Evolutionary conservation across 2,888 invertebrate genomes (phyloP).

Genomic region (Allacma fusca): DNA sequence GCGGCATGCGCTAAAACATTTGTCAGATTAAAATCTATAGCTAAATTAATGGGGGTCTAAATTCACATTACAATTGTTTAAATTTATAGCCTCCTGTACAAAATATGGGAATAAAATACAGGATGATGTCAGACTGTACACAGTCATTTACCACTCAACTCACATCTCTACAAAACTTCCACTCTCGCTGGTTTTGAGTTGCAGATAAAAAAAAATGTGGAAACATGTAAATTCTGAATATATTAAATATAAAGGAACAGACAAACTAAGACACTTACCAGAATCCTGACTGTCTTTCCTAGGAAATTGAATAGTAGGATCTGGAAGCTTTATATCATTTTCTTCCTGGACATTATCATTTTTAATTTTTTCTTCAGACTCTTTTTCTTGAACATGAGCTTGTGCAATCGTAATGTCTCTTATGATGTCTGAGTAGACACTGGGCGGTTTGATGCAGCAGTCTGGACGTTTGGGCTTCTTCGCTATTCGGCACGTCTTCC

Average conservation of each 20-base stretch:
- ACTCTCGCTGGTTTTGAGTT: too few species aligned
- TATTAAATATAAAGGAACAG: not conserved
- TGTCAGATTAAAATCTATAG: too few species aligned
- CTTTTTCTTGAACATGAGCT: conserved; percentile 28
- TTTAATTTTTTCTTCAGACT: conserved; percentile 23
- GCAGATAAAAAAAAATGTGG: too few species aligned
- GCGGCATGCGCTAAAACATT: too few species aligned
- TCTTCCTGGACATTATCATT: conserved; percentile 46
- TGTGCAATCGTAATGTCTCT: conserved; percentile 33
- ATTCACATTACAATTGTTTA: too few species aligned
- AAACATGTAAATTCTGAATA: conserved; percentile 17
- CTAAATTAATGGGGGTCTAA: too few species aligned
- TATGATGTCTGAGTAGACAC: conserved; percentile 36
- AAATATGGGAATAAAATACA: too few species aligned
- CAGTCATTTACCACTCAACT: too few species aligned
- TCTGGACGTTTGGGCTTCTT: conserved; percentile 19
- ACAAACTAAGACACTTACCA: conserved; percentile 45
- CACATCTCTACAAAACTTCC: too few species aligned
- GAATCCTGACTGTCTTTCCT: conserved; percentile 61
- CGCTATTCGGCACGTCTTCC: conserved; percentile 48
- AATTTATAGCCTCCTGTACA: too few species aligned
- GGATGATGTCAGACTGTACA: too few species aligned
- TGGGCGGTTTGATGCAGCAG: conserved; percentile 10
- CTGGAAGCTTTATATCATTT: conserved; percentile 28
- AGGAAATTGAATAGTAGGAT: conserved; percentile 50